Conservation (phyloP, 2,113 vertebrate species). For the Poecilia latipinna region DNA sequence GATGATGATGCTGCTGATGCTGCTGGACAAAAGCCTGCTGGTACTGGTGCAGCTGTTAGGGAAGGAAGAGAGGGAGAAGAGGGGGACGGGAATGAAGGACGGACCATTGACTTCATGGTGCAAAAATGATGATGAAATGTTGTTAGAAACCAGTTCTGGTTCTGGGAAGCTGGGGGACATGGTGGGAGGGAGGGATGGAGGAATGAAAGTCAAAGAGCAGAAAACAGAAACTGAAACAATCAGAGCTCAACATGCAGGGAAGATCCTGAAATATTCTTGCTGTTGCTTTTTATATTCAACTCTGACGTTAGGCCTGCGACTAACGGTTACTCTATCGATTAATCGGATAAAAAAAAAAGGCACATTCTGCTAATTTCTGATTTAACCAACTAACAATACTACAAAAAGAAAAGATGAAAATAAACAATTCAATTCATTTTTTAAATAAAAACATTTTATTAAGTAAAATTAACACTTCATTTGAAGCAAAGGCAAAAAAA, state of each 20-base stretch:
- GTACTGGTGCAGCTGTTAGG: slow-evolving; percentile 89
- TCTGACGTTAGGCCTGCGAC: not conserved
- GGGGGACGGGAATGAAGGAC: slow-evolving; percentile 59
- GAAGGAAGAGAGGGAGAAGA: slow-evolving; percentile 55
- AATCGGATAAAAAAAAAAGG: too few relatives aligned
- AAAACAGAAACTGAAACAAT: slow-evolving; percentile 12
- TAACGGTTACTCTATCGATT: too few relatives aligned
- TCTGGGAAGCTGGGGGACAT: slow-evolving; percentile 63
- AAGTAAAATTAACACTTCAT: too few relatives aligned
- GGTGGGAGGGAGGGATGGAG: slow-evolving; percentile 36
- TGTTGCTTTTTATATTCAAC: slow-evolving; percentile 2
- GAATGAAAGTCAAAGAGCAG: slow-evolving; percentile 52
- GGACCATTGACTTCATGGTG: slow-evolving; percentile 59
- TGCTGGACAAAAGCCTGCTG: slow-evolving; percentile 91
- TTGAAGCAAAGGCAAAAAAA: too few relatives aligned
- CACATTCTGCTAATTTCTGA: too few relatives aligned
- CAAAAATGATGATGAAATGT: slow-evolving; percentile 66
- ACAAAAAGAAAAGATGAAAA: too few relatives aligned
- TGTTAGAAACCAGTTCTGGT: slow-evolving; percentile 67
- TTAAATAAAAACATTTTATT: too few relatives aligned
- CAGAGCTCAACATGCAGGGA: not conserved
- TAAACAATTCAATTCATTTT: too few relatives aligned
- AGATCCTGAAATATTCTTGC: not conserved
- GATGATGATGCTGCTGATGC: slow-evolving; percentile 82
- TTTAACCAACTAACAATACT: too few relatives aligned